Percentiles rank a stretch among this genome's conserved stretches.
phyloP scores from a whole-genome alignment of 1,140 invertebrate genomes.

The Drosophila malerkotliana region DNA sequence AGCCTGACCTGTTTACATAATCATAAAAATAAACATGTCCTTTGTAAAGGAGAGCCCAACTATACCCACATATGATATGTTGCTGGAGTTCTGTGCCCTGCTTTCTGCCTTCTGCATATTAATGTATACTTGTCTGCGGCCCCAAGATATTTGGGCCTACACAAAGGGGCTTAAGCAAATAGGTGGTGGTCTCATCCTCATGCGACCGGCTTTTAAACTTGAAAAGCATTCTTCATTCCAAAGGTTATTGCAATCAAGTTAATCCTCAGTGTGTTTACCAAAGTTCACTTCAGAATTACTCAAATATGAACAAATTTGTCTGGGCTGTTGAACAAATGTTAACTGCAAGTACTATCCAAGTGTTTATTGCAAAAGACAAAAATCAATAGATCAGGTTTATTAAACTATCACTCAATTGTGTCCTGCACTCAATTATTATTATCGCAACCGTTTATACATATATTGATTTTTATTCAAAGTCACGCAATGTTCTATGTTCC shows the following conservation, averaged over 20 bases:
- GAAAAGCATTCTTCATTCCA: neutral
- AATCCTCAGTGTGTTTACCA: neutral
- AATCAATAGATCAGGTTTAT: no score
- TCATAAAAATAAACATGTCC: constrained; percentile 62
- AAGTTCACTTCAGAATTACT: neutral
- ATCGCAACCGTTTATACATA: neutral
- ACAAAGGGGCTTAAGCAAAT: constrained; percentile 3
- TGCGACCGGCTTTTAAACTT: neutral
- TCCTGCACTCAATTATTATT: neutral
- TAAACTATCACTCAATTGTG: neutral
- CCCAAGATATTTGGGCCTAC: constrained; percentile 9
- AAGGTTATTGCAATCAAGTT: neutral
- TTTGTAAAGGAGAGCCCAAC: constrained; percentile 15
- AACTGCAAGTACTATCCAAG: no score
- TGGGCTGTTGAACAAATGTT: neutral
- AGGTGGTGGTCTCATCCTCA: constrained; percentile 3
- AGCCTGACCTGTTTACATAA: constrained; percentile 52
- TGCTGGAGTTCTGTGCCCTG: constrained; percentile 16
- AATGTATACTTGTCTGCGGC: constrained; percentile 40
- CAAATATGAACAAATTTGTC: neutral
- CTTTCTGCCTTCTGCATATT: constrained; percentile 50
- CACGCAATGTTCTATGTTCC: no score
- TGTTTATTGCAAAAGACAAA: no score
- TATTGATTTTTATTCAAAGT: neutral
- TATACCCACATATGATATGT: constrained; percentile 17